Evolutionary conservation across 2,797 vertebrate genomes (phyloP), one percentile per base, ranked within the genome.

Genomic region (Spheniscus humboldti): DNA sequence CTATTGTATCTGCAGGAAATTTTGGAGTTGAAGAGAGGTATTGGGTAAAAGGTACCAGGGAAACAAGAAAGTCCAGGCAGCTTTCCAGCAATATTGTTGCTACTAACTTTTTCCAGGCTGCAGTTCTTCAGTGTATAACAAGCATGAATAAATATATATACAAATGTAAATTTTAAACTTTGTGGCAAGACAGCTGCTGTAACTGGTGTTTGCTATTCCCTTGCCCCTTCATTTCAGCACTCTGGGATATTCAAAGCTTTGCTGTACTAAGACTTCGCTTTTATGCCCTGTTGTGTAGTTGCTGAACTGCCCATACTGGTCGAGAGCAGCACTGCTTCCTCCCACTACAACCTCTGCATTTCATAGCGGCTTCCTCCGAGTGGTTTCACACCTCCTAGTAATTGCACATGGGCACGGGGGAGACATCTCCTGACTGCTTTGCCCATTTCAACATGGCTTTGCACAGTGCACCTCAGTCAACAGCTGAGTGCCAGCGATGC

Each of bases 331-430:
- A 35, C 25, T 41, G 45, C n/a, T 76, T 71, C 47, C 68, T 66
- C 28, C 52, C 39, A 18, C 13, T 31, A 13, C 16, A 75, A 28
- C 15, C 15, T 78, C 55, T 55, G 28, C 10, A 19, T 59, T 76
- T 66, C 27, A 24, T 47, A 28, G 22, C 0, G 1, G 73, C 4
- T 11, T 72, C 33, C 33, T 56, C 59, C 1, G 0, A 6, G 22
- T 39, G 35, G 11, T 83, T 82, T 84, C n/a, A 13, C 9, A 72
- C 16, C 63, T 93, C 22, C 80, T 63, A 24, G 25, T 90, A 55
- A 31, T 20, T 35, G 18, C 30, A 24, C 10, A 7, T 19, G 33
- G 41, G 19, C 31, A 80, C 4, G 13, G 30, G 30, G 30, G 27
- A 52, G 11, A 39, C 9, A 62, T 13, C 17, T 75, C 50, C 47